These are phyloP conservation scores for Chelonus insularis DNA, from an alignment of 1,140 invertebrate genomes.

Conservation along the genomic window DNA sequence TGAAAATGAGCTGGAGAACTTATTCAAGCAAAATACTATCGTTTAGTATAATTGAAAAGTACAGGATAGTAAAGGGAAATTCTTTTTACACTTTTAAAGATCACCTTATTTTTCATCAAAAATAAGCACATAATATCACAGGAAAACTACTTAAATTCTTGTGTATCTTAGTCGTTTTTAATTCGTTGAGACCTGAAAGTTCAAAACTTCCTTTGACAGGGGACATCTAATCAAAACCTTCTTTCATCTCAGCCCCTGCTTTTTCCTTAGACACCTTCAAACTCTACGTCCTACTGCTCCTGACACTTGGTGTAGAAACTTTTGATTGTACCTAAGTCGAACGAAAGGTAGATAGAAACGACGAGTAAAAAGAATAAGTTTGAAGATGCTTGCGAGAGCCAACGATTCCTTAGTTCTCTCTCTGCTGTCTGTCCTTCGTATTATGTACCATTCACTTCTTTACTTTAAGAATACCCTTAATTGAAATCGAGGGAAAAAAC, in stretches of 20 bases:
- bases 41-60: too few relatives aligned
- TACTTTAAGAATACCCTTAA: too few relatives aligned
- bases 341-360: background rate
- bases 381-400: slow-evolving; percentile 3
- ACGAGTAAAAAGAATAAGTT: slow-evolving; percentile 8
- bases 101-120: too few relatives aligned
- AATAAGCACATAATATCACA: too few relatives aligned
- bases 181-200: background rate
- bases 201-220: slow-evolving; percentile 35
- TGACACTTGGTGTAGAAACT: slow-evolving; percentile 31
- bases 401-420: background rate
- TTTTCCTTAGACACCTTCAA: too few relatives aligned
- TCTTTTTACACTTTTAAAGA: too few relatives aligned
- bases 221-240: slow-evolving; percentile 44
- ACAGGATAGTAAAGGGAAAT: too few relatives aligned
- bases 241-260: background rate
- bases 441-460: too few relatives aligned
- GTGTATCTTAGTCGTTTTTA: slow-evolving; percentile 13
- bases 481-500: too few relatives aligned
- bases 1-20: too few relatives aligned
- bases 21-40: too few relatives aligned
- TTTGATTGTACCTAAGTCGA: slow-evolving; percentile 33
- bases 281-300: slow-evolving; percentile 3
- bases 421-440: background rate
- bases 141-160: too few relatives aligned